Percentiles rank a stretch among this genome's conserved stretches.
phyloP scores from a whole-genome alignment of 2,113 vertebrate species.

The Malaclemys terrapin region DNA sequence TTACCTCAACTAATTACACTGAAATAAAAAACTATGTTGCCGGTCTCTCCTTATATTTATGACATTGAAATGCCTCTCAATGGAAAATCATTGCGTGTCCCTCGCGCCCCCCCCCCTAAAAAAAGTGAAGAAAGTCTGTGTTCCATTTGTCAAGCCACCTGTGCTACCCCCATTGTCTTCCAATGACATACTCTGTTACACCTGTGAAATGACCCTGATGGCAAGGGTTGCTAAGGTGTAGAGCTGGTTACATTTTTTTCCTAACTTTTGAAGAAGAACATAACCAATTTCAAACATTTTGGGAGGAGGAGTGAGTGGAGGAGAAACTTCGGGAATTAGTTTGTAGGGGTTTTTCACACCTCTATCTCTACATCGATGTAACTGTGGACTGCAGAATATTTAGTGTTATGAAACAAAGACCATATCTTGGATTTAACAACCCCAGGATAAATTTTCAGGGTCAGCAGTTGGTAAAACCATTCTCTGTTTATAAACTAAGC shows the following conservation, averaged over 20 bases:
- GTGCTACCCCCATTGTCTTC: not conserved
- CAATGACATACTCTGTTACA: not conserved
- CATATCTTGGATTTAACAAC: not conserved
- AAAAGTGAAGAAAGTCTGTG: not conserved
- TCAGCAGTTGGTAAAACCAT: not conserved
- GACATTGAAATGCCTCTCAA: not conserved
- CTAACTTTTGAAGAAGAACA: not conserved
- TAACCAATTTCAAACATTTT: not conserved
- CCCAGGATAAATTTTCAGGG: not conserved
- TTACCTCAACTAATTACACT: not conserved
- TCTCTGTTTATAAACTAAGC: not conserved
- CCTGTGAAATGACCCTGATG: not conserved
- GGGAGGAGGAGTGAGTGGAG: not conserved
- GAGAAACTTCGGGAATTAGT: not conserved
- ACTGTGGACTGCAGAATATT: not conserved
- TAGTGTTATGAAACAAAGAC: not conserved
- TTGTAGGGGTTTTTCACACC: not conserved
- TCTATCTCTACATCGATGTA: not conserved
- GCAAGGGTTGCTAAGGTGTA: not conserved
- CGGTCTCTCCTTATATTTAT: not conserved
- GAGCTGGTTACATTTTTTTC: not conserved
- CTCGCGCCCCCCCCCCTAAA: not conserved
- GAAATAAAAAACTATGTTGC: not conserved
- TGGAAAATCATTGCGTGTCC: not conserved
- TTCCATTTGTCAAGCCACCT: not conserved